These are phyloP conservation scores for Lithobates sylvaticus DNA, from an alignment of 2,797 vertebrate genomes.

Conservation along the genomic window DNA sequence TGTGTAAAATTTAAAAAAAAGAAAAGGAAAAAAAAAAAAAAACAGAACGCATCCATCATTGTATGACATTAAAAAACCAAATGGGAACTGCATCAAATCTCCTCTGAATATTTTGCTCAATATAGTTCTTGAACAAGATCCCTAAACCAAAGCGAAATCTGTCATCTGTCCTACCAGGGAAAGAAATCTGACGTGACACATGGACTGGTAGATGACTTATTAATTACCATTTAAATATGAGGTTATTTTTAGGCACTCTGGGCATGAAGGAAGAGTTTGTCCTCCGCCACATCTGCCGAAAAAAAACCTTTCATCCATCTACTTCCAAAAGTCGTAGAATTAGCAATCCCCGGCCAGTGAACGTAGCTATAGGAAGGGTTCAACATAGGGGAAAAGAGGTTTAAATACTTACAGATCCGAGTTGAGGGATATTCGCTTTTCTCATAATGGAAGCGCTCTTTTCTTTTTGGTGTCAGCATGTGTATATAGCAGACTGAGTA, in stretches of 20 bases:
- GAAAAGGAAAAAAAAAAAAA: too few relatives aligned
- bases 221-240: conserved; percentile 44
- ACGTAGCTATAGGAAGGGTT: background rate
- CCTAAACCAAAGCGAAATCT: background rate
- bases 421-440: conserved; percentile 48
- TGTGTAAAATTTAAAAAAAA: too few relatives aligned
- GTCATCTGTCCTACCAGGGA: background rate
- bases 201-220: conserved; percentile 7
- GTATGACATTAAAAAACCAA: too few relatives aligned
- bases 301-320: background rate
- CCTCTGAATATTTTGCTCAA: background rate
- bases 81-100: too few relatives aligned
- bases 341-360: background rate
- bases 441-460: conserved; percentile 66
- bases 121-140: background rate
- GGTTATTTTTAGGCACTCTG: conserved; percentile 35
- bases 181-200: background rate
- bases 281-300: conserved; percentile 30
- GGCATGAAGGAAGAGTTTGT: background rate
- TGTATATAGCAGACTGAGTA: conserved; percentile 70
- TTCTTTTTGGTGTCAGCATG: conserved; percentile 69
- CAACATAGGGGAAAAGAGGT: background rate
- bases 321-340: background rate
- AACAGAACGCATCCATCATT: too few relatives aligned
- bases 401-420: conserved; percentile 72